Base-by-base conservation (phyloP, 2,797 vertebrate genomes). In the Spinus olivaceus region DNA sequence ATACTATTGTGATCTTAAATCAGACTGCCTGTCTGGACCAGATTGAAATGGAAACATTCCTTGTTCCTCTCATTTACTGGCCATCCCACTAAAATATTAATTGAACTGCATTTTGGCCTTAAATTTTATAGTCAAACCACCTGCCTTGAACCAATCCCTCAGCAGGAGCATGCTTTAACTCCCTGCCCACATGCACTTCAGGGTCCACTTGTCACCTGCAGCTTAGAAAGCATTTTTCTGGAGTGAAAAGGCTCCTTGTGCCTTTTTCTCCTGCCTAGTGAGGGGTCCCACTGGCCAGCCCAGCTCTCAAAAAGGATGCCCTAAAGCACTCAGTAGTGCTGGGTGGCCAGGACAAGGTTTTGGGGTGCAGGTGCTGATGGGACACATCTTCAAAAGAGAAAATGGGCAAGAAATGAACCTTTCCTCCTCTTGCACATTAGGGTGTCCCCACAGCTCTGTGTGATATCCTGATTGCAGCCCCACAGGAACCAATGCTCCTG, bases 61-160 rank as follows among this genome's bases (percentile, higher is more conserved):
- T 76, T 67, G 59, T 73, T 89, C 61, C 71, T 81, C 85, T 70
- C 84, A 44, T 86, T 94, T 90, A 82, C 81, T 69, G 90, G 53
- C 76, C 73, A 85, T 63, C 81, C 77, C 86, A 61, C 94, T 98
- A 77, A 97, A 98, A 97, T 96, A 97, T 96, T 97, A 73, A 97
- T 93, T 73, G 87, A 93, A 65, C 49, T 25, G 90, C 67, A 77
- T 81, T 70, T 69, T 81, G 71, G 80, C 73, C 67, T 91, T 70
- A 78, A 76, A 14, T 49, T 81, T 91, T 95, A 96, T 24, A 76
- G 95, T 63, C 92, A 30, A 44, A 44, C 22, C 61, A 80, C 85
- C 61, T 64, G 71, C 70, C 76, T 64, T 37, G 41, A 84, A 70
- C 22, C 27, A 71, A 61, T 42, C 60, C 33, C 50, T 84, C 63